Evolutionary conservation across 2,797 vertebrate species (phyloP), one percentile per base, ranked within the genome.

Genomic region (Enteromius anoplus): DNA sequence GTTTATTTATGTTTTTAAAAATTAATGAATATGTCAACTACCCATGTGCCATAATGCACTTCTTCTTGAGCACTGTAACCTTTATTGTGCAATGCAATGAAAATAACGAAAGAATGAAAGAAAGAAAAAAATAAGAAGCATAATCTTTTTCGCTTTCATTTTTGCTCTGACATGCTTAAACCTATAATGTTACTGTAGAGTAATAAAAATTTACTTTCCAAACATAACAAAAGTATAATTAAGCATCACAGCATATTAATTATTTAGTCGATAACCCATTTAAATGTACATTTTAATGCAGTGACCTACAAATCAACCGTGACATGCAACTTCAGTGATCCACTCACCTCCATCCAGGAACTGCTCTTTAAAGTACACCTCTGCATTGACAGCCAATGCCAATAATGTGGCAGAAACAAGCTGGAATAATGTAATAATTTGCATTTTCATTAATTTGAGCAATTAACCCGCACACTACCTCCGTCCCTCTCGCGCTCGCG

Each of bases 261-360:
- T 14, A 23, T 14, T 23, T 17, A 49, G 45, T 77, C 32, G 14
- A 49, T 6, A 71, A 29, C 10, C 21, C 5, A 40, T 26, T 72
- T 72, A 62, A 49, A 62, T 26, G 42, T 64, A 21, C 21, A 15
- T 7, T 21, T 64, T 49, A 64, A 81, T 51, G 21, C 15, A 45
- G 10, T 71, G 78, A 70, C 65, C 49, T 42, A 70, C 9, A 79
- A 37, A 58, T 80, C 34, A 49, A 53, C 1, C 66, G 12, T 29
- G 58, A 66, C 32, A 32, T 12, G 5, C 49, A 37, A 68, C 34
- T 69, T 4, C 26, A 32, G 0, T 6, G 12, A 32, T 5, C 55
- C 86, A 91, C 94, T 96, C 93, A 98, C 97, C 97, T 88, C 95
- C 96, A 70, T 97, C 97, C 49, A 89, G 80, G 90, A 98, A 98